Evolutionary conservation across 2,113 vertebrate genomes (phyloP).

Genomic region (Leptodactylus fuscus): DNA sequence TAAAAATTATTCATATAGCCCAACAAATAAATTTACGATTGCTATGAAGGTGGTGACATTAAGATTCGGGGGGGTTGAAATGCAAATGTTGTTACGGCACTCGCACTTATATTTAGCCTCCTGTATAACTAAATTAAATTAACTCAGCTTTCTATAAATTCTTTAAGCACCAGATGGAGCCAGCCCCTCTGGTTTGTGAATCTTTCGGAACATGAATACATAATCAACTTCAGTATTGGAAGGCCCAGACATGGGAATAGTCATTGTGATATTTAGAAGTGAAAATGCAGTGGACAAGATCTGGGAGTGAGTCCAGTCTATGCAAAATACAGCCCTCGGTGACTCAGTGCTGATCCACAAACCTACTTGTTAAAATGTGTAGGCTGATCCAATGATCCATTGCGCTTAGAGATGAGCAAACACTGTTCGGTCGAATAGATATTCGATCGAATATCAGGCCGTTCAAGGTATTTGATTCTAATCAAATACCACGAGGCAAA

Average conservation of each 20-base stretch:
- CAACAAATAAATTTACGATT: background rate
- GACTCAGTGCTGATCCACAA: background rate
- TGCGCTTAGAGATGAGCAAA: too few species aligned
- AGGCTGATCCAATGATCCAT: background rate
- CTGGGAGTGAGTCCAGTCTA: too few species aligned
- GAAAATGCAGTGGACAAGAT: background rate
- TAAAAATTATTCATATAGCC: too few species aligned
- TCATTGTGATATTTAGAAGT: background rate
- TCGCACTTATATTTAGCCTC: background rate
- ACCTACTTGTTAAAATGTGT: background rate
- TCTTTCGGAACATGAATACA: background rate
- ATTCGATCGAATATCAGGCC: too few species aligned
- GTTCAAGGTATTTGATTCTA: too few species aligned
- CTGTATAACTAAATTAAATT: background rate
- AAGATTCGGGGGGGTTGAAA: too few species aligned
- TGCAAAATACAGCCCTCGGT: too few species aligned
- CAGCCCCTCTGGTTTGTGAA: slow-evolving; percentile 42
- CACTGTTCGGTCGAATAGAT: too few species aligned
- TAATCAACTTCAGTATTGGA: background rate
- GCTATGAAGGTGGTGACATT: background rate
- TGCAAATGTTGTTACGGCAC: too few species aligned
- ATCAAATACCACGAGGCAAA: too few species aligned
- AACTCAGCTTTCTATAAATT: background rate
- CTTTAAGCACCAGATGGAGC: slow-evolving; percentile 67
- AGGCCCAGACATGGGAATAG: background rate